These are phyloP conservation scores for Euproctis similis DNA, from an alignment of 2,888 invertebrate genomes.

Conservation along the genomic window DNA sequence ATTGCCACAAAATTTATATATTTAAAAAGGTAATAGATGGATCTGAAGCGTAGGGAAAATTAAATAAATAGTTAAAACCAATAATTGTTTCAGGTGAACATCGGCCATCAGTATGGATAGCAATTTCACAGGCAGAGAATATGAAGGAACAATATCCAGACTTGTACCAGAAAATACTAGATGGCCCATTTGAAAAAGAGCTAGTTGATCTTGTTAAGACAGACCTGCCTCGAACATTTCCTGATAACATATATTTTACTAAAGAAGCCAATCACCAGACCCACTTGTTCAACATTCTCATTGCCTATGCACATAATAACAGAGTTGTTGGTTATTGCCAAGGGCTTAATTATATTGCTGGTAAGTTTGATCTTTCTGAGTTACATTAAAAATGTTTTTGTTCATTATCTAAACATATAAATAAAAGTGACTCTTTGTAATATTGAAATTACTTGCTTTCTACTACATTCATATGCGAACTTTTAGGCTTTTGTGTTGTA, in stretches of 20 bases:
- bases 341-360: slow-evolving; percentile 95
- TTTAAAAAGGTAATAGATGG: no score
- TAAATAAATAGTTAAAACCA: no score
- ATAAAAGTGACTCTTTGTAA: no score
- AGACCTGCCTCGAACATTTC: slow-evolving; percentile 94
- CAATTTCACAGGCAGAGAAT: slow-evolving; percentile 86
- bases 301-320: slow-evolving; percentile 93
- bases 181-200: slow-evolving; percentile 81
- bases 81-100: slow-evolving; percentile 73
- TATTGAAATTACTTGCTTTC: no score
- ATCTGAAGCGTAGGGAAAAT: no score
- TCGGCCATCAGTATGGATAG: slow-evolving; percentile 87
- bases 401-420: no score
- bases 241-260: slow-evolving; percentile 94
- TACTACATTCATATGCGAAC: no score
- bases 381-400: no score
- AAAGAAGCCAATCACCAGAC: slow-evolving; percentile 83
- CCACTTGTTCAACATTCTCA: slow-evolving; percentile 88
- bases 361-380: no score
- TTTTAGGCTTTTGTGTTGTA: no score
- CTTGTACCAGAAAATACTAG: slow-evolving; percentile 81
- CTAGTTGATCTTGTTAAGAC: slow-evolving; percentile 88
- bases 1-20: no score
- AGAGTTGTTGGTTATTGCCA: slow-evolving; percentile 94
- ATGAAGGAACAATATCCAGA: slow-evolving; percentile 79